Base-by-base conservation (phyloP, 2,113 vertebrate genomes). In the Nycticebus coucang region DNA sequence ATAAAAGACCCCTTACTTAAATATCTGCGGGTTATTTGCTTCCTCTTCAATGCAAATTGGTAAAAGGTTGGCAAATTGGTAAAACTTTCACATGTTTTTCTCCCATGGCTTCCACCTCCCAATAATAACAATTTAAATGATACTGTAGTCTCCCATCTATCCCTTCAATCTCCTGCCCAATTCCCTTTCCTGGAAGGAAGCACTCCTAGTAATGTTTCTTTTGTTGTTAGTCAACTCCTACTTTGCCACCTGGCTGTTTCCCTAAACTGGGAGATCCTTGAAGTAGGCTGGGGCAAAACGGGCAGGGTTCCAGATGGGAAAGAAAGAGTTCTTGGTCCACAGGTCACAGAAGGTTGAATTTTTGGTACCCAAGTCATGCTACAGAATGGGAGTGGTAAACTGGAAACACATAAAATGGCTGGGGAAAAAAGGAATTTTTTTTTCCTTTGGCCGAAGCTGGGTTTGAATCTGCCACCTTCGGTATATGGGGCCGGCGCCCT, bases 1-100 rank as follows among this genome's bases (percentile, higher is more conserved):
- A 93, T 92, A 88, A 75, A 50, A 90, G 81, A 71, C 17, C 45
- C 68, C 68, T 93, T 71, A 93, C 17, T 79, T 94, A 74, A 81
- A 86, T 90, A 69, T 89, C 62, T 87, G 15, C 37, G 90, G 60
- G 35, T n/a, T 72, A 17, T n/a, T 93, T 72, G 35, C 22, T 91
- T 91, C 41, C 59, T 66, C 30, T 37, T 68, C 28, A 66, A 12
- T 82, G 57, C 33, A 89, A 85, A n/a, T 81, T 66, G 86, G 22
- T 74, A 75, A 41, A 80, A 80, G 50, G 17, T 62, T 57, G 80
- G 57, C 22, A 50, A 41, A 41, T 41, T 50, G 10, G 1, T 19
- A 68, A 90, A 26, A 74, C 7, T 72, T 59, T 64, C 57, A 66
- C 22, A 14, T 62, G 35, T 26, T 66, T 68, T 33, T 30, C 62